These are phyloP conservation scores for Carlito syrichta DNA, from an alignment of 2,113 vertebrate species.

Conservation along the genomic window DNA sequence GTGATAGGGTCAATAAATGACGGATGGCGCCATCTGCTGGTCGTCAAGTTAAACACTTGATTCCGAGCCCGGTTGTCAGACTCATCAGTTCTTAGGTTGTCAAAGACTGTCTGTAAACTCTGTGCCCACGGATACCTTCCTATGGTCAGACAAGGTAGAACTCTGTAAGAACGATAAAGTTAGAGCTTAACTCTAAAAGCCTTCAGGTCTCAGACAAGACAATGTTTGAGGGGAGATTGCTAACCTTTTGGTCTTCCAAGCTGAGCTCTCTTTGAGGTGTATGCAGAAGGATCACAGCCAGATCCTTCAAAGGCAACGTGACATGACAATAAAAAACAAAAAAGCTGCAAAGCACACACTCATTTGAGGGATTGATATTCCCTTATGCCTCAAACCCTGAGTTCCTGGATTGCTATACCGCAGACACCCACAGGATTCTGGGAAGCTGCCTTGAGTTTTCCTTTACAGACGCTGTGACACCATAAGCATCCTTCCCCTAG, in stretches of 20 bases:
- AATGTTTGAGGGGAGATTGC: background rate
- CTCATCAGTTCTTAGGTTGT: conserved; percentile 58
- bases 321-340: background rate
- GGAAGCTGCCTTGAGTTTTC: background rate
- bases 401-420: background rate
- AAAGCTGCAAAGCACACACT: background rate
- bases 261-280: background rate
- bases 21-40: conserved; percentile 84
- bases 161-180: background rate
- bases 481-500: background rate
- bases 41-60: background rate
- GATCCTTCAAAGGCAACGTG: background rate
- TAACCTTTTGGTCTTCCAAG: background rate
- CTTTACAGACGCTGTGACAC: background rate
- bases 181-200: background rate
- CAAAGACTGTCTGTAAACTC: background rate
- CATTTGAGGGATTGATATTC: background rate
- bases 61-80: conserved; percentile 60
- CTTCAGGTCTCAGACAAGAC: background rate
- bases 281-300: background rate
- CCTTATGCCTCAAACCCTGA: background rate
- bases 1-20: conserved; percentile 73
- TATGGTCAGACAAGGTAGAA: background rate
- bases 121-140: background rate
- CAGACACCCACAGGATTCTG: background rate